These are phyloP conservation scores for Oscheius myriophilus DNA, from an alignment of 2,888 invertebrate species.

Conservation along the genomic window DNA sequence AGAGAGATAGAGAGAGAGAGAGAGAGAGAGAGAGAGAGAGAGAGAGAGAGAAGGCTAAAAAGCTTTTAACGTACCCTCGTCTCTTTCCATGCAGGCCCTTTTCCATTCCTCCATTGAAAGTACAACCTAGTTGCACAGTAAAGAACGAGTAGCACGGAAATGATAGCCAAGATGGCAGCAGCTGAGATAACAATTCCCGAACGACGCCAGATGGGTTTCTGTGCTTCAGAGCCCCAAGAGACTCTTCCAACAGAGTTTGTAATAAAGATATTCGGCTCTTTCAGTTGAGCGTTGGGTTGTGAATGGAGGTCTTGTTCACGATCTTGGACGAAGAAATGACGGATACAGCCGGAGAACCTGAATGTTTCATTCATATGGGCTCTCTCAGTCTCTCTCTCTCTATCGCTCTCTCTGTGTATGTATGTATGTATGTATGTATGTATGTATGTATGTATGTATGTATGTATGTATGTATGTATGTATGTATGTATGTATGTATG, in stretches of 20 bases:
- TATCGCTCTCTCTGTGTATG: neutral
- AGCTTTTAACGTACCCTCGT: neutral
- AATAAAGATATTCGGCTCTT: neutral
- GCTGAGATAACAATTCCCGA: neutral
- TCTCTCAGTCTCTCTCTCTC: neutral
- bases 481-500: no score
- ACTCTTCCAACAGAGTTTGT: conserved; percentile 12
- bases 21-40: neutral
- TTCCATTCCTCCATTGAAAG: conserved; percentile 18
- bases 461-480: no score
- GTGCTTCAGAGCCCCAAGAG: neutral
- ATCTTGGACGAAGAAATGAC: conserved; percentile 14
- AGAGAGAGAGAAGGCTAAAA: neutral
- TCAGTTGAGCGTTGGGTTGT: neutral
- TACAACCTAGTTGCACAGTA: conserved; percentile 8
- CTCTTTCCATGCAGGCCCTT: conserved; percentile 18
- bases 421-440: no score
- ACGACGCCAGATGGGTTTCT: neutral
- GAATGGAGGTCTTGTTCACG: conserved; percentile 2
- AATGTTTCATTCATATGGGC: neutral
- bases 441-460: no score
- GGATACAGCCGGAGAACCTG: conserved; percentile 18
- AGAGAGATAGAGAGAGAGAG: neutral
- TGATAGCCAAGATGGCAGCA: conserved; percentile 10
- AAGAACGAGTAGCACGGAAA: conserved; percentile 2